Base-by-base conservation (phyloP, 2,888 invertebrate species). In the Philonicus albiceps region DNA sequence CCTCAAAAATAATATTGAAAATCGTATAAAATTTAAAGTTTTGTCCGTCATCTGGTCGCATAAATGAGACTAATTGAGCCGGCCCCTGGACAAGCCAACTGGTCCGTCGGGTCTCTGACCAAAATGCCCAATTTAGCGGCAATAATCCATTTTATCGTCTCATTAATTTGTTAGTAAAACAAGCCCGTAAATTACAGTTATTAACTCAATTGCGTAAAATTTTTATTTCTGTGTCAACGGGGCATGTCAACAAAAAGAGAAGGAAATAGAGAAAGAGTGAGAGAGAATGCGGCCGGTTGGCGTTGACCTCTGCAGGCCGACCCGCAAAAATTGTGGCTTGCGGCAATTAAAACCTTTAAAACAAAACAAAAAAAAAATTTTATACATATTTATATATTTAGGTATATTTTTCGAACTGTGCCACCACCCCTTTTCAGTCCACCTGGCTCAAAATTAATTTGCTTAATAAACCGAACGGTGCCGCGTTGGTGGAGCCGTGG, bases 141-240 rank as follows among this genome's bases (percentile, higher is more conserved):
- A 81, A 81, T 81, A 81, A 81, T 81, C 81, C 30, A 49, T 53
- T 81, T 81, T 81, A 81, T 55, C 49, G 81, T 19, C 81, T 81
- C 81, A 81, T 81, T 81, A 81, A 81, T 81, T 81, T 37, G 81
- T 81, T 55, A 81, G 55, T 55, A 81, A 81, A 55, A 81, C 81
- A 81, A 34, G 81, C 55, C 55, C 19, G 34, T 81, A 81, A 81
- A 81, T 81, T 81, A 34, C 81, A 81, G 34, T 55, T 81, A 81
- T 81, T 81, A 81, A 81, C 34, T 81, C 34, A 64, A 64, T 64
- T 81, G 64, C 13, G 55, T 81, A 30, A 81, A 37, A 40, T 11
- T 81, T 55, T 81, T 49, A 34, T 64, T 64, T 64, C 8, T 22
- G 22, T 64, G 64, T 64, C 64, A 64, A 22, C 64, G 11, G 64